These are phyloP conservation scores for Tolypeutes matacus DNA, from an alignment of 2,797 vertebrate species.

Conservation along the genomic window DNA sequence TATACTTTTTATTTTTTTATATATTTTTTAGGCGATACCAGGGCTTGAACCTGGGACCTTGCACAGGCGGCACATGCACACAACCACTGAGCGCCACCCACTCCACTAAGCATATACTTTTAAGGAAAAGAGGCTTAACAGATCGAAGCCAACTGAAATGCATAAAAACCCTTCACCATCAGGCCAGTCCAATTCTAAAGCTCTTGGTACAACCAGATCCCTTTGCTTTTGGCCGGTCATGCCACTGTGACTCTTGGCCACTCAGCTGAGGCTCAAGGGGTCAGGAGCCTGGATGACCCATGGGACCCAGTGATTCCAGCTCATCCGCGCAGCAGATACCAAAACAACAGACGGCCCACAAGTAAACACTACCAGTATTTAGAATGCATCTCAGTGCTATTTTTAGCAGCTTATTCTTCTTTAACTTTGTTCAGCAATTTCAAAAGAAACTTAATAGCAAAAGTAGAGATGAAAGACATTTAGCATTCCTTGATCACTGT, in stretches of 20 bases:
- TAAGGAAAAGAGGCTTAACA: conserved; percentile 35
- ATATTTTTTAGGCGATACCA: too few species aligned
- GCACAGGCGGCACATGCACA: too few species aligned
- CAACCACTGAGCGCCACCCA: too few species aligned
- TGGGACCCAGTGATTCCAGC: background rate
- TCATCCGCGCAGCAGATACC: background rate
- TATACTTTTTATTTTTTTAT: background rate
- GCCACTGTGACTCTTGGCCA: background rate
- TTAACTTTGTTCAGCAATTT: background rate
- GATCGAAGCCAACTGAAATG: background rate
- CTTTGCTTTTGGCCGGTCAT: background rate
- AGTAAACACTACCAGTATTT: background rate
- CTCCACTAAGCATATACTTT: background rate
- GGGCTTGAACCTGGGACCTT: too few species aligned
- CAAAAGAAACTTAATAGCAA: background rate
- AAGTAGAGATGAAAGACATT: background rate
- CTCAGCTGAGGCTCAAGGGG: background rate
- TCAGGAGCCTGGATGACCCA: background rate
- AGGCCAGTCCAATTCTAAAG: background rate
- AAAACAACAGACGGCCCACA: background rate
- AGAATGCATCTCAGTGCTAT: background rate
- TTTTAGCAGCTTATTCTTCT: background rate
- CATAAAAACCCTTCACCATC: background rate
- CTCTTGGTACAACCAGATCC: background rate
- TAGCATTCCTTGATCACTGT: background rate